Base-by-base conservation (phyloP, 2,888 invertebrate genomes). In the Hypena proboscidalis region DNA sequence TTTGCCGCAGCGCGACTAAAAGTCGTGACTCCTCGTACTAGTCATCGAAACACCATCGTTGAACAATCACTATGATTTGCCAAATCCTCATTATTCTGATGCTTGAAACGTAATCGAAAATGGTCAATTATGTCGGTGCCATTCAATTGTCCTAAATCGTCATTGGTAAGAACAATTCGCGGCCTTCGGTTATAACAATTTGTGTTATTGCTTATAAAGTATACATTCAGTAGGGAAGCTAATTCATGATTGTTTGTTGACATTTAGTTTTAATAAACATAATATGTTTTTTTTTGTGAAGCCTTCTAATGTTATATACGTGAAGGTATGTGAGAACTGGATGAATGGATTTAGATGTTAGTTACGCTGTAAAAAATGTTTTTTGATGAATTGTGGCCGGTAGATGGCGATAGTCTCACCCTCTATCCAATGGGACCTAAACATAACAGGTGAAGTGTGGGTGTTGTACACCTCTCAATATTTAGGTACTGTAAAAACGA, bases 121-220 rank as follows among this genome's bases (percentile, higher is more conserved):
- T 77, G 63, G 69, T 46, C 77, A 80, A 80, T 83, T 80, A 80
- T 75, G 67, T 72, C 61, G 58, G 47, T 67, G 72, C 68, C 80
- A 79, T 85, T 85, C 84, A 79, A 85, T 87, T 83, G 81, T 83
- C 64, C 71, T 63, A 75, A 77, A 75, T 76, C 64, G 69, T 77
- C 76, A 70, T 72, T 72, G 66, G 60, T 49, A 60, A 74, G 69
- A 77, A 80, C 77, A 77, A 79, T 74, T 69, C 69, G 34, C 47
- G 73, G 58, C 81, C 80, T 84, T 80, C 72, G 33, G 21, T 33
- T 41, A 32, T 39, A 52, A 54, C 50, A 54, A 55, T 47, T 57
- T 32, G 8, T 38, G 4, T 32, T 51, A 26, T 39, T 42, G 6
- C 25, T 49, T 37, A 27, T 25, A 56, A 44, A 32, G 39, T 49